These are phyloP conservation scores for Beris morrisii DNA, from an alignment of 2,888 invertebrate species.

Conservation along the genomic window DNA sequence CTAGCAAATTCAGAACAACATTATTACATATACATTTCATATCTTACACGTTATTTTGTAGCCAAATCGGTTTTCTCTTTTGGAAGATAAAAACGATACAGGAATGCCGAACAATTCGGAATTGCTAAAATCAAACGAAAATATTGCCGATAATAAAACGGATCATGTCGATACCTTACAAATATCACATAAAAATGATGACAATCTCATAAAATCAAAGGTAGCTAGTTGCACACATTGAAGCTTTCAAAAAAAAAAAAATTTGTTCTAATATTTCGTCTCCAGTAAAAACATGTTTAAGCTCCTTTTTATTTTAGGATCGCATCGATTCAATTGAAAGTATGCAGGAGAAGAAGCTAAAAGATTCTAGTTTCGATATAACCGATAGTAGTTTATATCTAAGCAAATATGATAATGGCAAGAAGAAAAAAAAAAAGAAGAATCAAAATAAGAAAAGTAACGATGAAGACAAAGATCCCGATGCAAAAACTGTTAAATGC, in stretches of 20 bases:
- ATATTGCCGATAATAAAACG: neutral
- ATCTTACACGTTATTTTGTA: neutral
- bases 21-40: neutral
- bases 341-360: conserved; percentile 42
- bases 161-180: neutral
- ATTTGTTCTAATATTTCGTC: too few relatives aligned
- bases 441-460: conserved; percentile 35
- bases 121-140: neutral
- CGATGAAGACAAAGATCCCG: conserved; percentile 42
- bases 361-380: conserved; percentile 37
- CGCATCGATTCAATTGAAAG: conserved; percentile 54
- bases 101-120: neutral
- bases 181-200: conserved; percentile 5
- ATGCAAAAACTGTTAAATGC: conserved; percentile 54
- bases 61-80: conserved; percentile 14
- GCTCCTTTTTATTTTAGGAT: conserved; percentile 43
- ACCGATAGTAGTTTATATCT: conserved; percentile 41
- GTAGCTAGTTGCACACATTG: neutral
- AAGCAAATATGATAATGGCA: conserved; percentile 37
- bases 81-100: conserved; percentile 17
- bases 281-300: neutral
- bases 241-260: too few relatives aligned
- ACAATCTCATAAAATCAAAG: conserved; percentile 8
- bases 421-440: conserved; percentile 49
- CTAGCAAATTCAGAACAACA: neutral